Evolutionary conservation across 2,797 vertebrate species (phyloP).

Genomic region (Chelmon rostratus): DNA sequence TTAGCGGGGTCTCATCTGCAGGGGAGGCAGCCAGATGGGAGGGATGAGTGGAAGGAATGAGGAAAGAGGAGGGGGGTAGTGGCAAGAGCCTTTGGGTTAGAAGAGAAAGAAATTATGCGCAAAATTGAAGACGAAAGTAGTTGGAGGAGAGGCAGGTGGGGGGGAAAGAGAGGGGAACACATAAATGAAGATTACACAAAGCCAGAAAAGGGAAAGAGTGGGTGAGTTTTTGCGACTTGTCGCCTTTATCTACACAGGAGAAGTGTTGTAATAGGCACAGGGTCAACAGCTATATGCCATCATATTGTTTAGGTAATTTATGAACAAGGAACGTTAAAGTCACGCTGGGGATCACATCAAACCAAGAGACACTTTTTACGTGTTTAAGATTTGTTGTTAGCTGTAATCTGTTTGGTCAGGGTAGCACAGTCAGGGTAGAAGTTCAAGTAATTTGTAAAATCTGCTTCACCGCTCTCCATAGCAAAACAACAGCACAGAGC

Average conservation of each 20-base stretch:
- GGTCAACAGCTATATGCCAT: neutral
- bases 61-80: conserved; percentile 42
- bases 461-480: neutral
- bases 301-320: neutral
- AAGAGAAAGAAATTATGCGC: conserved; percentile 28
- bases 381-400: neutral
- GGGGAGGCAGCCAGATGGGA: conserved; percentile 74
- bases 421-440: neutral
- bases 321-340: neutral
- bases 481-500: conserved; percentile 21
- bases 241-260: conserved; percentile 1
- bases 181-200: conserved; percentile 16
- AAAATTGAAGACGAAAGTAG: conserved; percentile 32
- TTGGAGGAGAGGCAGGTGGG: neutral
- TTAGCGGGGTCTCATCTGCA: conserved; percentile 82
- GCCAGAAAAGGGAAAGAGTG: conserved; percentile 4
- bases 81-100: conserved; percentile 27
- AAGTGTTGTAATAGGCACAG: conserved; percentile 4
- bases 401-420: conserved; percentile 17
- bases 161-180: conserved; percentile 7
- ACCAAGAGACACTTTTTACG: neutral
- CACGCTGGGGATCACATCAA: neutral
- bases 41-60: conserved; percentile 46
- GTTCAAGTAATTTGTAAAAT: conserved; percentile 6
- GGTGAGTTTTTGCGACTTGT: neutral